Evolutionary conservation across 2,113 vertebrate genomes (phyloP).

Genomic region (Passer domesticus): DNA sequence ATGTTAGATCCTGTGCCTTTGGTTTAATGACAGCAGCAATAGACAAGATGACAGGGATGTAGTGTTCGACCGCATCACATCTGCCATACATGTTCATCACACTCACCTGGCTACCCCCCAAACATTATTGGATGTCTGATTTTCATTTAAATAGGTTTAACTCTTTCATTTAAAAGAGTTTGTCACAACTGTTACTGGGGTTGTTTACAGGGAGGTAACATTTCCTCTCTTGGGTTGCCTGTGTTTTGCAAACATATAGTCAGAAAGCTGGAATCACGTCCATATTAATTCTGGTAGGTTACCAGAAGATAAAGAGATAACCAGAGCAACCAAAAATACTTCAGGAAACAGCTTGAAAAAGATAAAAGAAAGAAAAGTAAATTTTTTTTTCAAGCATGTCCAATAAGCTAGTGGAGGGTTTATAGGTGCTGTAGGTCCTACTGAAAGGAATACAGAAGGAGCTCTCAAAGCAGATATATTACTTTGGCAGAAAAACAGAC

Average conservation of each 20-base stretch:
- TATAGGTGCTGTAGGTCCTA: neutral
- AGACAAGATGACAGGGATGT: neutral
- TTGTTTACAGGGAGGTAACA: neutral
- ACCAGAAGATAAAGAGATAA: neutral
- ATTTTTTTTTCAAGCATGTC: neutral
- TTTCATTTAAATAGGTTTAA: neutral
- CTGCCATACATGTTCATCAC: neutral
- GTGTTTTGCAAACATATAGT: neutral
- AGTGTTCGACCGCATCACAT: fast-evolving
- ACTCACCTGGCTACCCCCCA: neutral
- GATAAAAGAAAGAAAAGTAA: neutral
- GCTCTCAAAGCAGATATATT: neutral
- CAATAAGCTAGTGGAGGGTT: neutral
- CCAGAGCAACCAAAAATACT: neutral
- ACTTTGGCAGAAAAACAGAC: neutral
- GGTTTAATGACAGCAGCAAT: neutral
- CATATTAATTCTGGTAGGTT: neutral
- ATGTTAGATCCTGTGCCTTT: neutral
- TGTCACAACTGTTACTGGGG: neutral
- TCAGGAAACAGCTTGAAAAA: neutral
- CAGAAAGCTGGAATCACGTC: neutral
- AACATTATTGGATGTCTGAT: neutral
- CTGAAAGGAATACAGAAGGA: neutral
- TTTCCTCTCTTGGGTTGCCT: neutral
- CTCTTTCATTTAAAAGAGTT: neutral